A percentile compares a stretch with the other conserved stretches of the same genome.
Evolutionary conservation across 2,113 vertebrate species (phyloP).

Genomic region (Pteropus alecto): DNA sequence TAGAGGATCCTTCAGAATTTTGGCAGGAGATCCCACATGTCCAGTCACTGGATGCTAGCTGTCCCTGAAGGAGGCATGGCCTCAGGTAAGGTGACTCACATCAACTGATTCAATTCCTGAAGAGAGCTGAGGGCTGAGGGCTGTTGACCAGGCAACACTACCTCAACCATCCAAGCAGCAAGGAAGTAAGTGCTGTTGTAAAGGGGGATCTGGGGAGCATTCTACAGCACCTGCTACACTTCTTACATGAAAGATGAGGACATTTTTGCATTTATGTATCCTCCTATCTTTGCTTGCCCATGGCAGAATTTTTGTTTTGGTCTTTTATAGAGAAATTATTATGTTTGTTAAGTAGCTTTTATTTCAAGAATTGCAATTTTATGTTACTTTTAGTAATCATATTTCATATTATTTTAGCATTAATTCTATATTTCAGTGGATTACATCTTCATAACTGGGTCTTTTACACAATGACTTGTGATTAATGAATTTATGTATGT

Average conservation of each 20-base stretch:
- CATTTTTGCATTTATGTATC: neutral
- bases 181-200: neutral
- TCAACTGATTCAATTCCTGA: neutral
- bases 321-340: neutral
- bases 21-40: too few relatives aligned
- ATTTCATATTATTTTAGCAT: neutral
- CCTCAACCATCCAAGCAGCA: fast-evolving
- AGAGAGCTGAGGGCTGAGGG: neutral
- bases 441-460: neutral
- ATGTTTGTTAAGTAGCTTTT: neutral
- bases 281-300: neutral
- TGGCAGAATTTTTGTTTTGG: neutral
- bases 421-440: neutral
- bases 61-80: neutral
- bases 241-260: neutral
- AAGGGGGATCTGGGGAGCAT: neutral
- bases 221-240: neutral
- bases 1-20: neutral
- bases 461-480: neutral
- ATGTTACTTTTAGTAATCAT: neutral
- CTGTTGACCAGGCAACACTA: neutral
- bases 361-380: neutral
- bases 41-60: too few relatives aligned
- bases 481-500: neutral
- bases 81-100: neutral